phyloP scores from a whole-genome alignment of 2,113 vertebrate genomes.

The Eira barbara region DNA sequence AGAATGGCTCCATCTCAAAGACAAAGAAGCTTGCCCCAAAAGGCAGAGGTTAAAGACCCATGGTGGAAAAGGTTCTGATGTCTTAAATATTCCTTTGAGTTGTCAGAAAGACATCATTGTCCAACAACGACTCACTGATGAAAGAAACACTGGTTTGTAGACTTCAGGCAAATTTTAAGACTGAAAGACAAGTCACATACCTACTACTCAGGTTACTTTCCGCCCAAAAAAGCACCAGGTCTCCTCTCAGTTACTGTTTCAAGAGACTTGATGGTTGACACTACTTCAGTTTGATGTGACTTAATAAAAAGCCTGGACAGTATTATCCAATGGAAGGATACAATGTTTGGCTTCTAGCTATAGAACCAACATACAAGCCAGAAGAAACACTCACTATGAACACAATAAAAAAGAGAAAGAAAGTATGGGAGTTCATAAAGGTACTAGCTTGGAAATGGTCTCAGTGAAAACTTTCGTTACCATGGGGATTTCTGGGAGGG shows the following conservation, averaged over 20 bases:
- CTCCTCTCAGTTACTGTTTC: not conserved
- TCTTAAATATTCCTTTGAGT: not conserved
- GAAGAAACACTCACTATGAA: not conserved
- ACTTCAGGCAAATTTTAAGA: not conserved
- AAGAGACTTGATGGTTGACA: not conserved
- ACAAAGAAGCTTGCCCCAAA: not conserved
- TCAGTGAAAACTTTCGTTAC: conserved; percentile 74
- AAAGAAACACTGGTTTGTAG: not conserved
- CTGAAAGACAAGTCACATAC: conserved; percentile 1
- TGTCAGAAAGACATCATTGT: not conserved
- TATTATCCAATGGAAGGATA: not conserved
- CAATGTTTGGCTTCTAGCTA: fast-evolving
- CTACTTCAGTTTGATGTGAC: not conserved
- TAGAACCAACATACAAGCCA: not conserved
- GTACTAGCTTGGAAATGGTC: conserved; percentile 59
- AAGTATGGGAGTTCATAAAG: conserved; percentile 48
- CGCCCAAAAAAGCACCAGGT: not conserved
- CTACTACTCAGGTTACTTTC: not conserved
- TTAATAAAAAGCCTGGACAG: not conserved
- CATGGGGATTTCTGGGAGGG: conserved; percentile 71
- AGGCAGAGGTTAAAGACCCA: not conserved
- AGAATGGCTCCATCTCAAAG: not conserved
- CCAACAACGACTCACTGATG: not conserved
- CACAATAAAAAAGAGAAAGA: not conserved
- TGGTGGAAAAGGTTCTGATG: not conserved